Base-by-base conservation (phyloP, 2,113 vertebrate species). In the Vidua chalybeata region DNA sequence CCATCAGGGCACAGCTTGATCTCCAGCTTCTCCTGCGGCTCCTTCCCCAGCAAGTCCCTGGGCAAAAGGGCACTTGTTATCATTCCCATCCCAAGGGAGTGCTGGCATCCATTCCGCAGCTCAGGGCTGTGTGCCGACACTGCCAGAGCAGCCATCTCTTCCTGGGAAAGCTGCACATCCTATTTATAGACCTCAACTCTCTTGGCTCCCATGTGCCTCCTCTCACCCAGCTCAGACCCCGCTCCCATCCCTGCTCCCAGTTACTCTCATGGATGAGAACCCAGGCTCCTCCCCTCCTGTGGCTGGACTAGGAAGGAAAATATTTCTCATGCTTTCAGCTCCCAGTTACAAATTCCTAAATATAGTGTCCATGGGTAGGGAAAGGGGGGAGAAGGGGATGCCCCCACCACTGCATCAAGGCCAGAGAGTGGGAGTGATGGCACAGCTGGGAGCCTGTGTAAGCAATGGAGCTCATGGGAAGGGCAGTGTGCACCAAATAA, bases 1-100 rank as follows among this genome's bases (percentile, higher is more conserved):
- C 99, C 99, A 0, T 99, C 99, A 0, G 99, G 99, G 52, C 99
- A 99, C 97, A 99, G 98, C 95, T 99, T 99, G 89, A 99, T 99
- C 97, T 99, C 99, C 93, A 99, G 97, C 87, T 99, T 99, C 96
- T 99, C 99, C 58, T 98, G 98, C 0, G 98, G 98, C 81, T 98
- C 98, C 56, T 99, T 98, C 27, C 98, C 98, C 82, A 99, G 98
- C 91, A 99, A 96, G 94, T 99, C 98, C 95, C 99, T 99, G 97
- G 16, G 48, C 7, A 55, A 35, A 78, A 21, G 27, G 71, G 9
- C 20, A 91, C 13, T 37, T 2, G 1, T 33, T 91, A 86, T 23
- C 3, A 4, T 61, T 75, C 39, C n/a, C 31, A 37, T 45, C 41
- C 59, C 37, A 31, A 21, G 4, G 18, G 20, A 9, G 3, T 15